Conservation (phyloP, 2,888 invertebrate genomes). For the Drosophila putrida region DNA sequence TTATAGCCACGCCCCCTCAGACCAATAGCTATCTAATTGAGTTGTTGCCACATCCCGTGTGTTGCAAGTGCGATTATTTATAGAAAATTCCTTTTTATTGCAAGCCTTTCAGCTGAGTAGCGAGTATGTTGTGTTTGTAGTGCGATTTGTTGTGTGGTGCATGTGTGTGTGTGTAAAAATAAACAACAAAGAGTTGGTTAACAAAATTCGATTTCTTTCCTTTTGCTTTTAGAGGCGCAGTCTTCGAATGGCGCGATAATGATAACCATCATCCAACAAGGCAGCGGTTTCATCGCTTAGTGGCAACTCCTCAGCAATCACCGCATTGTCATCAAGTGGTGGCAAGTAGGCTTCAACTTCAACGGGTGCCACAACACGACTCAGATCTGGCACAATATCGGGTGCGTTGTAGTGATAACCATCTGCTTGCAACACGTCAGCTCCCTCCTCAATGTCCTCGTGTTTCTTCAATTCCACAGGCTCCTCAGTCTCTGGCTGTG, state of each 20-base stretch:
- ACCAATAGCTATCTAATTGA: constrained; percentile 45
- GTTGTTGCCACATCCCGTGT: constrained; percentile 27
- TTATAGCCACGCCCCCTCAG: constrained; percentile 30
- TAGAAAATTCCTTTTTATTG: constrained; percentile 45
- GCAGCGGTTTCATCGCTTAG: constrained; percentile 59
- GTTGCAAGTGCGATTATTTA: constrained; percentile 24
- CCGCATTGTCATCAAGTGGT: constrained; percentile 62
- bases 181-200: constrained; percentile 65
- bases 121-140: constrained; percentile 8
- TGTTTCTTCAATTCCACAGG: constrained; percentile 45
- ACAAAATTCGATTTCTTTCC: constrained; percentile 48
- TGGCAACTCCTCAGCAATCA: constrained; percentile 57
- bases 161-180: constrained; percentile 50
- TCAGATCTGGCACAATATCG: constrained; percentile 64
- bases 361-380: constrained; percentile 14
- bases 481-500: constrained; percentile 38
- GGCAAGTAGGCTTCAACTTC: constrained; percentile 73
- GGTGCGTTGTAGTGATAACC: constrained; percentile 81
- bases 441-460: constrained; percentile 50
- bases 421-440: constrained; percentile 64
- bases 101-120: constrained; percentile 22
- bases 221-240: constrained; percentile 49
- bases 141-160: constrained; percentile 2
- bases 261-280: constrained; percentile 76
- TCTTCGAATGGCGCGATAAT: constrained; percentile 72